phyloP scores from a whole-genome alignment of 2,888 invertebrate genomes.

The Leucozona laternaria region DNA sequence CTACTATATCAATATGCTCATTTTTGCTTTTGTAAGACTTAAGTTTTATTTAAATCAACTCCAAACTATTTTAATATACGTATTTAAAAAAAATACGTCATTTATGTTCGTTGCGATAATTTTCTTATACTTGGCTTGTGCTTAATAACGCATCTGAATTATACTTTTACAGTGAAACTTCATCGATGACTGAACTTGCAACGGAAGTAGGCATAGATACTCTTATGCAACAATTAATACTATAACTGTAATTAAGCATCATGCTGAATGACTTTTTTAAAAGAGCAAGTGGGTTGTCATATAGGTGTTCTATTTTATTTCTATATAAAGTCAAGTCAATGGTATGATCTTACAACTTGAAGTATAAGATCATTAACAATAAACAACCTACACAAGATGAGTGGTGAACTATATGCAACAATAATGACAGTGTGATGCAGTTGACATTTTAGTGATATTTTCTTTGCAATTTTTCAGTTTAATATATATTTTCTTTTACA shows the following conservation, averaged over 20 bases:
- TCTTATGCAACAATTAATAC: constrained; percentile 42
- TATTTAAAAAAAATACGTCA: neutral
- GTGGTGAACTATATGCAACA: neutral
- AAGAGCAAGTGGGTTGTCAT: constrained; percentile 13
- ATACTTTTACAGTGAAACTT: neutral
- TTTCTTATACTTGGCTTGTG: neutral
- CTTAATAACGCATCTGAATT: neutral
- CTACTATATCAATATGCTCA: too few species aligned
- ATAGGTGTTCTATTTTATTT: constrained; percentile 11
- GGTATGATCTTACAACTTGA: constrained; percentile 8
- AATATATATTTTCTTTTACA: neutral
- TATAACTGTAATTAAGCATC: constrained; percentile 24
- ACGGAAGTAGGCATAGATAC: constrained; percentile 40
- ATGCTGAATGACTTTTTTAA: constrained; percentile 37
- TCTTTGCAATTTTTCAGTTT: neutral
- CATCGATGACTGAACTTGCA: constrained; percentile 61
- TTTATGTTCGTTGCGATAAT: neutral
- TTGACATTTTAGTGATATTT: constrained; percentile 55
- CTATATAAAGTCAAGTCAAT: neutral
- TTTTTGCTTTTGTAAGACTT: too few species aligned
- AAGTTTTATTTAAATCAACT: too few species aligned
- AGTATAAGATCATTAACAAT: constrained; percentile 55
- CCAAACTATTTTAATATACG: too few species aligned
- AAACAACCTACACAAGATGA: constrained; percentile 34
- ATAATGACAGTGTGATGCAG: neutral